Evolutionary conservation across 2,888 invertebrate species (phyloP).

Genomic region (Axea sp.): DNA sequence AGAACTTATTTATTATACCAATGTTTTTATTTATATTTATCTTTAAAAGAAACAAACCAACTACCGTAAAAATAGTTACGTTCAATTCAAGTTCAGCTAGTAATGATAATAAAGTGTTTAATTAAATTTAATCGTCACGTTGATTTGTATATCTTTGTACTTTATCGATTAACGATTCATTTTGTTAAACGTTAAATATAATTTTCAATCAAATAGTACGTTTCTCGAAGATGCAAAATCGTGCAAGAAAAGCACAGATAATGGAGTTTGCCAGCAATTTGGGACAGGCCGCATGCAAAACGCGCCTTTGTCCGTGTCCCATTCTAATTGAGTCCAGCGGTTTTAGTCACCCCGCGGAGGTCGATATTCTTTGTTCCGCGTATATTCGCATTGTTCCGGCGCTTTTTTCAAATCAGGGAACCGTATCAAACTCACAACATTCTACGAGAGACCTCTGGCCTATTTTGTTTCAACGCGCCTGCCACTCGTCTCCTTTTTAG

Average conservation of each 20-base stretch:
- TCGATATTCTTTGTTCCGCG: constrained; percentile 72
- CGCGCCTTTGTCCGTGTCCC: constrained; percentile 64
- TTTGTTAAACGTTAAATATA: too few relatives aligned
- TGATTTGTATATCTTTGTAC: too few relatives aligned
- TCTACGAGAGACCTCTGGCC: constrained; percentile 61
- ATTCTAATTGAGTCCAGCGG: constrained; percentile 70
- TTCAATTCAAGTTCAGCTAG: too few relatives aligned
- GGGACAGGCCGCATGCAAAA: constrained; percentile 37
- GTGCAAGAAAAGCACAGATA: constrained; percentile 36
- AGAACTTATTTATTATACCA: too few relatives aligned
- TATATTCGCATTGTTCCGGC: constrained; percentile 68
- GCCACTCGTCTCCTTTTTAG: constrained; percentile 29
- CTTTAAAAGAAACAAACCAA: too few relatives aligned
- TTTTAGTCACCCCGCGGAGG: constrained; percentile 58
- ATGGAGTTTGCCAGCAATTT: constrained; percentile 38
- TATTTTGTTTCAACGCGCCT: constrained; percentile 60
- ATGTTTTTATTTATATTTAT: too few relatives aligned
- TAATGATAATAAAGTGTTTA: too few relatives aligned
- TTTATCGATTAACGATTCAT: too few relatives aligned
- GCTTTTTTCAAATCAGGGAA: constrained; percentile 65
- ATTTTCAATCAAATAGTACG: too few relatives aligned
- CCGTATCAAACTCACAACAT: constrained; percentile 62
- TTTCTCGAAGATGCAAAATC: constrained; percentile 28
- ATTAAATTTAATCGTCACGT: too few relatives aligned
- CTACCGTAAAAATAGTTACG: too few relatives aligned